phyloP scores from a whole-genome alignment of 2,888 invertebrate species.

The Dicyrtoma fusca region DNA sequence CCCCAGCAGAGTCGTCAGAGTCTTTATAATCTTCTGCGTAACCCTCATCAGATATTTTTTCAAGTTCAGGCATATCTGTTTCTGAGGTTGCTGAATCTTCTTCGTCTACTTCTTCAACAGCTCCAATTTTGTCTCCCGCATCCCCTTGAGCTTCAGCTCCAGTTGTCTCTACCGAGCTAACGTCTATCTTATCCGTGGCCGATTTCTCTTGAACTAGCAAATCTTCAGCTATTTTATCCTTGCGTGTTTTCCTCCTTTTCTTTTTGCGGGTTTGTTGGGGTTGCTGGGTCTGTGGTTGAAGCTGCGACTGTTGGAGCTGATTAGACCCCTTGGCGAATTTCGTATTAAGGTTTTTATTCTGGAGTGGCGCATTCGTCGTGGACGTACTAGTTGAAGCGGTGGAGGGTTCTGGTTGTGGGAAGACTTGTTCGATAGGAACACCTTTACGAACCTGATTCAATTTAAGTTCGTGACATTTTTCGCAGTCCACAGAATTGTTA shows the following conservation, averaged over 20 bases:
- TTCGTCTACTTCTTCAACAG: conserved; percentile 2
- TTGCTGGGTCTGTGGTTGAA: conserved; percentile 9
- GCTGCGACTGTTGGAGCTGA: conserved; percentile 4
- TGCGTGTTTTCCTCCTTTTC: conserved; percentile 32
- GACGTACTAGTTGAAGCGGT: neutral
- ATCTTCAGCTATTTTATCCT: conserved; percentile 35
- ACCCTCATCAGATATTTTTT: conserved; percentile 50
- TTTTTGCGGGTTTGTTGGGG: conserved; percentile 31
- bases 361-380: neutral
- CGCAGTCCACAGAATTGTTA: conserved; percentile 91
- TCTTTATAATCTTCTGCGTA: conserved; percentile 51
- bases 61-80: conserved; percentile 35
- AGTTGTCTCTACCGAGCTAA: conserved; percentile 43
- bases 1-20: conserved; percentile 19
- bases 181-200: no score
- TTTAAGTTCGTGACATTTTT: conserved; percentile 67
- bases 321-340: neutral
- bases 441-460: conserved; percentile 59
- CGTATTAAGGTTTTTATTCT: neutral
- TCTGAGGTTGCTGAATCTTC: conserved; percentile 16
- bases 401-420: conserved; percentile 45
- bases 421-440: conserved; percentile 69
- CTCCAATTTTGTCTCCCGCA: conserved; percentile 24
- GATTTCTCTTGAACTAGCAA: neutral
- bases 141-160: conserved; percentile 43